These are phyloP conservation scores for Cossypha polioptera DNA, from an alignment of 2,797 vertebrate genomes.

Conservation along the genomic window DNA sequence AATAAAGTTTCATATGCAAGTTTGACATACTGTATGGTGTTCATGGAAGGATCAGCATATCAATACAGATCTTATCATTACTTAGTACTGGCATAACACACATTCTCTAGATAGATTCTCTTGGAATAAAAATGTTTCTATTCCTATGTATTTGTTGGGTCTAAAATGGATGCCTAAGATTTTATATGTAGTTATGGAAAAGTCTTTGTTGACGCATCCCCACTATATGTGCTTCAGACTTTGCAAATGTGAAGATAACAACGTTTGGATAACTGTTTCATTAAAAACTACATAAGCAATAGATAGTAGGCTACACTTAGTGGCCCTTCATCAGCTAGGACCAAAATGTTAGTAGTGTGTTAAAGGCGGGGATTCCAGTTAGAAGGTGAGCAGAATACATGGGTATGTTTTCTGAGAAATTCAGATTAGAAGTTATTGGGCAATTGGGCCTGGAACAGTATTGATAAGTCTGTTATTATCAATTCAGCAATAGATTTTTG, in stretches of 20 bases:
- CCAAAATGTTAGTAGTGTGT: neutral
- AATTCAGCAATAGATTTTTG: neutral
- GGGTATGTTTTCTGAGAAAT: neutral
- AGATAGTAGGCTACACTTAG: neutral
- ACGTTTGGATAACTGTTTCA: neutral
- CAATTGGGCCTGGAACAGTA: neutral
- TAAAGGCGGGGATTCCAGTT: neutral
- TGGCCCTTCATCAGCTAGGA: slow-evolving; percentile 7
- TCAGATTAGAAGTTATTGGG: neutral
- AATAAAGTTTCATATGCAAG: neutral
- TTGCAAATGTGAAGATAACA: neutral
- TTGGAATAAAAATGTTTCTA: neutral
- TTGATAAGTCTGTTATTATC: neutral
- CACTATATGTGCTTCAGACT: neutral
- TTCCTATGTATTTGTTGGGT: neutral
- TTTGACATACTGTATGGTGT: neutral
- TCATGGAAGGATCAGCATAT: slow-evolving; percentile 7
- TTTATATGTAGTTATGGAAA: neutral
- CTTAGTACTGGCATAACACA: neutral
- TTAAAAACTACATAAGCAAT: slow-evolving; percentile 43
- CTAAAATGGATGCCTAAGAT: neutral
- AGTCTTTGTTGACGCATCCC: neutral
- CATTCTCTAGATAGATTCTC: neutral
- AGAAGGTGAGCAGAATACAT: neutral
- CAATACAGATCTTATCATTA: neutral